Percentiles rank a stretch among this genome's conserved stretches.
These are phyloP conservation scores for Lordiphosa stackelbergi DNA, from an alignment of 1,140 invertebrate species.

Conservation along the genomic window DNA sequence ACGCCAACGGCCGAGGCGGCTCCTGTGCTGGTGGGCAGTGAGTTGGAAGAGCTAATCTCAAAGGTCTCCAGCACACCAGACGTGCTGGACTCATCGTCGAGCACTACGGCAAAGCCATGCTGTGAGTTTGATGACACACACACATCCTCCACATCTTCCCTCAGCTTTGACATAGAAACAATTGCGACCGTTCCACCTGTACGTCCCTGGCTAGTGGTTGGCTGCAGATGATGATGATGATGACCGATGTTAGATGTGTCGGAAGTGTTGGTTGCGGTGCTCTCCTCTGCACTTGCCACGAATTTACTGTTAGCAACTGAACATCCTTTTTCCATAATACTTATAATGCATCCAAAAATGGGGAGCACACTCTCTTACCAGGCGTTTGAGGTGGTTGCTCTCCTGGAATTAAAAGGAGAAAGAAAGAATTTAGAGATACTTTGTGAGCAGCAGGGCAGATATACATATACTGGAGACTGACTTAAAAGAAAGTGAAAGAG, in stretches of 20 bases:
- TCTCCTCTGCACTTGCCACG: conserved; percentile 40
- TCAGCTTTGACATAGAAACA: conserved; percentile 68
- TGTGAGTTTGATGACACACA: conserved; percentile 65
- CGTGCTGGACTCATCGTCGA: conserved; percentile 72
- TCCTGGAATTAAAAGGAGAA: conserved; percentile 23
- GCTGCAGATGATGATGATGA: conserved; percentile 1
- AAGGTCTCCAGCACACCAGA: conserved; percentile 57
- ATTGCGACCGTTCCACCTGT: conserved; percentile 20
- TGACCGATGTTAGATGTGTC: conserved; percentile 2
- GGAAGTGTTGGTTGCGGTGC: conserved; percentile 22
- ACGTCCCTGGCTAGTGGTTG: conserved; percentile 47
- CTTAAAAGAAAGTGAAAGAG: no score
- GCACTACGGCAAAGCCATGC: conserved; percentile 69
- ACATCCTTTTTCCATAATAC: conserved; percentile 72
- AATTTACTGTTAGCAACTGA: conserved; percentile 52
- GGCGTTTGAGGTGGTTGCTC: conserved; percentile 4
- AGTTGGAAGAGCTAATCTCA: conserved; percentile 73
- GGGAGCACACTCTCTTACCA: conserved; percentile 21
- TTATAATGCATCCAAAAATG: conserved; percentile 36
- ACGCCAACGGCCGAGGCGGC: conserved; percentile 36
- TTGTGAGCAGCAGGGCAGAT: no score
- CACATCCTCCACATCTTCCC: conserved; percentile 63
- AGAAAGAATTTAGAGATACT: no score
- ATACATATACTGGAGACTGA: no score
- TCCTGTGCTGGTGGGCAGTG: conserved; percentile 55